These are phyloP conservation scores for Acanthopagrus latus DNA, from an alignment of 2,797 vertebrate genomes.

Conservation along the genomic window DNA sequence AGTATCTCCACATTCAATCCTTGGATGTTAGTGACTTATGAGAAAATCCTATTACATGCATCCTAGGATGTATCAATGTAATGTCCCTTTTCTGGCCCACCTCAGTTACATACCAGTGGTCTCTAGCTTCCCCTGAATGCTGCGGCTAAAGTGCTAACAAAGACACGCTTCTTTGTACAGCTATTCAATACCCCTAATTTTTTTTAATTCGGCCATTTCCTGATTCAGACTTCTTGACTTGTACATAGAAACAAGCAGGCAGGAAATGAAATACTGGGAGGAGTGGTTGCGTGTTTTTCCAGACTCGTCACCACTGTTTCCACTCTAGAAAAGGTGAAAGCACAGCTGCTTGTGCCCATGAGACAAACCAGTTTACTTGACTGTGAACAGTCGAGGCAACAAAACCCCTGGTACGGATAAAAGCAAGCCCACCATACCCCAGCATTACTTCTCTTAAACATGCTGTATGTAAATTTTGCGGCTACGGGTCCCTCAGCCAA, in stretches of 20 bases:
- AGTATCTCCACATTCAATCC: neutral
- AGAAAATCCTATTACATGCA: constrained; percentile 2
- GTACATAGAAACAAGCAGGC: constrained; percentile 6
- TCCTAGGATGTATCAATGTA: neutral
- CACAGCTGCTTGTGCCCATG: neutral
- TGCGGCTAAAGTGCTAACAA: neutral
- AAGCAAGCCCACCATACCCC: neutral
- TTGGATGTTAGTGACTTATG: neutral
- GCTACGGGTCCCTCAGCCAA: no score
- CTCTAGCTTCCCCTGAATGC: constrained; percentile 5
- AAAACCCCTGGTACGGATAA: neutral
- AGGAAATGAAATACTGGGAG: neutral
- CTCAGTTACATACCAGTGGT: constrained; percentile 16
- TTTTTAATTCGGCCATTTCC: constrained; percentile 2
- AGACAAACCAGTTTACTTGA: neutral
- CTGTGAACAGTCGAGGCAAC: neutral
- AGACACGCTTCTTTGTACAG: neutral
- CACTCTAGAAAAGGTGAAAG: neutral
- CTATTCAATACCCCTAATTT: constrained; percentile 1
- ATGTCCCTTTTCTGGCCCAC: neutral
- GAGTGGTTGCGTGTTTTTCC: neutral
- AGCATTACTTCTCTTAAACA: neutral
- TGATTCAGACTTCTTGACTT: constrained; percentile 15
- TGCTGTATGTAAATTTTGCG: no score
- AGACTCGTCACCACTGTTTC: neutral